These are phyloP conservation scores for Watsonalla binaria DNA, from an alignment of 2,888 invertebrate species.

Conservation along the genomic window DNA sequence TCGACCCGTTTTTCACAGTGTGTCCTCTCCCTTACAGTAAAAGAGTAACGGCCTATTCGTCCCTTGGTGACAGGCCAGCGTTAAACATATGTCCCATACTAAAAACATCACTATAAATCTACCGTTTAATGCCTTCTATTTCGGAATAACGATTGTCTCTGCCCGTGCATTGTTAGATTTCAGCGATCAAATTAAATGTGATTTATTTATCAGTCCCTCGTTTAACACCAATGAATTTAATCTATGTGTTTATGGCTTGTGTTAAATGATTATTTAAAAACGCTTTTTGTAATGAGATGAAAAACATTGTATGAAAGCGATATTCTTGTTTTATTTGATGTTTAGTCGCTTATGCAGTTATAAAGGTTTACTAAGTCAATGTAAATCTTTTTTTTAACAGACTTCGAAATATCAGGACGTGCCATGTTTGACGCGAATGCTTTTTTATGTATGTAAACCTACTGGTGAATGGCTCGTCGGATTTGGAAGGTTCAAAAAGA, in stretches of 20 bases:
- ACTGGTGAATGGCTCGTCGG: too few species aligned
- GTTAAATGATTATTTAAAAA: neutral
- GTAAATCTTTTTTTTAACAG: too few species aligned
- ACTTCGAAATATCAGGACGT: too few species aligned
- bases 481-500: too few species aligned
- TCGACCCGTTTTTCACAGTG: constrained; percentile 4
- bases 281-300: too few species aligned
- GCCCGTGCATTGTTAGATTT: constrained; percentile 5
- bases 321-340: too few species aligned
- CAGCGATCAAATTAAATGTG: constrained; percentile 3
- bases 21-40: constrained; percentile 7
- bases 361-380: too few species aligned
- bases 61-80: constrained; percentile 49
- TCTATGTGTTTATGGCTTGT: constrained; percentile 1
- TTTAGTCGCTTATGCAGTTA: too few species aligned
- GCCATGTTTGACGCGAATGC: too few species aligned
- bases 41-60: constrained; percentile 20
- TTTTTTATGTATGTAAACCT: too few species aligned
- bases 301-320: too few species aligned
- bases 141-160: constrained; percentile 43
- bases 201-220: constrained; percentile 2
- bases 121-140: constrained; percentile 56
- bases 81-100: constrained; percentile 62
- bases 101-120: constrained; percentile 55
- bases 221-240: constrained; percentile 1